phyloP scores from a whole-genome alignment of 2,888 invertebrate genomes.

The Folsomia candida region DNA sequence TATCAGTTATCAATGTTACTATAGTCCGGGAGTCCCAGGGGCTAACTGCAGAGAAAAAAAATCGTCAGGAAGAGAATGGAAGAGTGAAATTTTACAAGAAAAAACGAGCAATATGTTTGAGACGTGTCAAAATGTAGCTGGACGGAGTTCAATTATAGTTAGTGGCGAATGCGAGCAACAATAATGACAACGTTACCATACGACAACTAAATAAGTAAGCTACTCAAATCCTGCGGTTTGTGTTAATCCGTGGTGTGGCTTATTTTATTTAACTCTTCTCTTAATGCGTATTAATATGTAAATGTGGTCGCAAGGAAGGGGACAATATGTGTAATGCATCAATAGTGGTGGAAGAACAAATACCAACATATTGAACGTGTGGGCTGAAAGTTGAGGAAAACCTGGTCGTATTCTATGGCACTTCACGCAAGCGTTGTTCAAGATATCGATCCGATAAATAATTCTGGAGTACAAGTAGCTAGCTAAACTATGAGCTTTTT shows the following conservation, averaged over 20 bases:
- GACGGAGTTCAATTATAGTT: neutral
- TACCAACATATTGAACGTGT: neutral
- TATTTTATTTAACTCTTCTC: neutral
- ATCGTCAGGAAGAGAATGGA: too few species aligned
- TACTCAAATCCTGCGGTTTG: neutral
- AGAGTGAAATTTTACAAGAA: neutral
- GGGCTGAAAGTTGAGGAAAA: constrained; percentile 22
- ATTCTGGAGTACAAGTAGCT: too few species aligned
- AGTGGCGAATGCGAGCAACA: neutral
- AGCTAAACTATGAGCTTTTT: too few species aligned
- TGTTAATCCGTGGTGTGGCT: neutral
- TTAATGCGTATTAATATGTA: neutral
- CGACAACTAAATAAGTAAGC: neutral
- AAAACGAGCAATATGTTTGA: neutral
- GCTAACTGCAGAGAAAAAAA: too few species aligned
- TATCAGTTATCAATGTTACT: neutral
- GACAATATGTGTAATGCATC: neutral
- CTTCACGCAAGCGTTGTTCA: constrained; percentile 26
- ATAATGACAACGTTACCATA: too few species aligned
- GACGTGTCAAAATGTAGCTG: neutral
- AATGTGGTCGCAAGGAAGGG: neutral
- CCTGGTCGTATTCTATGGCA: constrained; percentile 24
- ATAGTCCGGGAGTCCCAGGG: neutral
- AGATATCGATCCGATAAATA: constrained; percentile 27
- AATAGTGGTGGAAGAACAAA: neutral